These are phyloP conservation scores for Leucoraja ocellata DNA, from an alignment of 2,797 vertebrate genomes.

Conservation along the genomic window DNA sequence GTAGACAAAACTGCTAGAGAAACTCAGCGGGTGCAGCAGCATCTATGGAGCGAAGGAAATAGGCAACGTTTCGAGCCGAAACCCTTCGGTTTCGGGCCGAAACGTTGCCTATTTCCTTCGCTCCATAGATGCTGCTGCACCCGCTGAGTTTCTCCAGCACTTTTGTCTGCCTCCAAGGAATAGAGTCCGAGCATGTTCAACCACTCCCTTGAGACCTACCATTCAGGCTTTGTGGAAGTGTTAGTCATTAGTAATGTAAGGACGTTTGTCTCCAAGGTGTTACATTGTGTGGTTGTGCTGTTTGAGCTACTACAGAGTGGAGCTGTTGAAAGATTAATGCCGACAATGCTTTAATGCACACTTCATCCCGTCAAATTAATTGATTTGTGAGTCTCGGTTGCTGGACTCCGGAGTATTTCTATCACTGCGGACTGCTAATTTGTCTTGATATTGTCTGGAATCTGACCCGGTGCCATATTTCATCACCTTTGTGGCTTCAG, in stretches of 20 bases:
- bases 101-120: too few species aligned
- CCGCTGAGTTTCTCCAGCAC: too few species aligned
- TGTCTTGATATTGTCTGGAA: conserved; percentile 15
- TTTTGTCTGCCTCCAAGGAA: too few species aligned
- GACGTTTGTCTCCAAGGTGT: not conserved
- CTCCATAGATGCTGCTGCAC: too few species aligned
- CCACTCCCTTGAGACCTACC: too few species aligned
- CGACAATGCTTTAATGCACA: not conserved
- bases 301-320: not conserved
- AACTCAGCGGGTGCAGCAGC: too few species aligned
- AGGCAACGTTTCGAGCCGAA: too few species aligned
- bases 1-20: too few species aligned
- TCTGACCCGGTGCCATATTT: not conserved
- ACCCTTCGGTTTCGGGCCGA: too few species aligned
- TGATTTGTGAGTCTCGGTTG: not conserved
- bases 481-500: not conserved
- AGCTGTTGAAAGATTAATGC: not conserved
- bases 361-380: not conserved
- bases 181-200: too few species aligned
- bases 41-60: too few species aligned
- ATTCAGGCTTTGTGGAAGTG: not conserved
- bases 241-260: not conserved
- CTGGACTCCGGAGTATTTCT: not conserved
- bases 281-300: not conserved
- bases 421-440: not conserved